phyloP scores from a whole-genome alignment of 2,797 vertebrate species.

The Echeneis naucrates region DNA sequence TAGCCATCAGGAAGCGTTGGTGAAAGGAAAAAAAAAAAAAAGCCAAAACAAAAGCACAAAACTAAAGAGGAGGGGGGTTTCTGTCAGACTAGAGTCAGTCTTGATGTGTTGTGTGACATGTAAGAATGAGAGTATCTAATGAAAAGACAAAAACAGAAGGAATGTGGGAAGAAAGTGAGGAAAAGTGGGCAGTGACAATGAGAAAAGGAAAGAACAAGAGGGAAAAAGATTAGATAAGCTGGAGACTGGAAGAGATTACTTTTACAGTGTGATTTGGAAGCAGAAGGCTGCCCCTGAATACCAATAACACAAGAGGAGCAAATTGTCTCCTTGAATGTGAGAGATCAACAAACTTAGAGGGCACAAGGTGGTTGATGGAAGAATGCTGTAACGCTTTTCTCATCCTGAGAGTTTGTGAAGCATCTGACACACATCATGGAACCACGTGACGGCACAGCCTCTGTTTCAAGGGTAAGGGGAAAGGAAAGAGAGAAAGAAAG shows the following conservation, averaged over 20 bases:
- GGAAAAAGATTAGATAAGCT: constrained; percentile 4
- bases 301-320: constrained; percentile 12
- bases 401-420: neutral
- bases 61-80: too few relatives aligned
- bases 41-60: too few relatives aligned
- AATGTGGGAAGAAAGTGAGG: too few relatives aligned
- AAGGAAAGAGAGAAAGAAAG: too few relatives aligned
- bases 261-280: neutral
- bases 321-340: neutral
- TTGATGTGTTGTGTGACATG: neutral
- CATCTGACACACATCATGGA: neutral
- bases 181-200: neutral
- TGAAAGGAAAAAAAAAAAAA: too few relatives aligned
- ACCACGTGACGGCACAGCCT: neutral
- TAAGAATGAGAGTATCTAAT: neutral
- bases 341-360: neutral
- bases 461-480: neutral
- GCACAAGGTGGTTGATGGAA: neutral
- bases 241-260: constrained; percentile 14
- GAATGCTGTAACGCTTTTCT: neutral
- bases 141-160: neutral
- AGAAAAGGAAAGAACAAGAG: neutral
- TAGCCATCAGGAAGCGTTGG: too few relatives aligned
- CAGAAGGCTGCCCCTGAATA: constrained; percentile 3
- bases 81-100: too few relatives aligned